Conservation (phyloP, 2,888 invertebrate genomes). For the Drosophila anomelani region DNA sequence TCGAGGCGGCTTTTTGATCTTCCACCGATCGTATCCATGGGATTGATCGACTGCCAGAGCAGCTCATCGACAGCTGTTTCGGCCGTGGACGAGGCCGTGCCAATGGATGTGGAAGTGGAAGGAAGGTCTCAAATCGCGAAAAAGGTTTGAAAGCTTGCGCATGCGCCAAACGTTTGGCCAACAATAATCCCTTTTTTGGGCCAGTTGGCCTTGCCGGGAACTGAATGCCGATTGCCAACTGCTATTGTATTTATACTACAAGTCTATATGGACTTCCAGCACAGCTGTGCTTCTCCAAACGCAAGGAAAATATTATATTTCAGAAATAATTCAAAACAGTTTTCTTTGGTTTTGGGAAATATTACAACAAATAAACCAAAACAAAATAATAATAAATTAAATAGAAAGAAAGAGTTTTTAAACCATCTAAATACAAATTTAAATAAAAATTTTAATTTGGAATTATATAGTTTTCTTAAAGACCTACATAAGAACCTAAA, state of each 20-base stretch:
- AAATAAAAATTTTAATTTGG: too few relatives aligned
- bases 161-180: slow-evolving; percentile 71
- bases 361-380: too few relatives aligned
- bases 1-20: slow-evolving; percentile 72
- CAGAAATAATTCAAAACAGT: not conserved
- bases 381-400: too few relatives aligned
- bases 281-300: slow-evolving; percentile 2
- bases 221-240: slow-evolving; percentile 44
- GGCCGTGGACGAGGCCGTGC: slow-evolving; percentile 26
- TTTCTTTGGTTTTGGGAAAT: not conserved
- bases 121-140: slow-evolving; percentile 75
- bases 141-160: slow-evolving; percentile 77
- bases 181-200: slow-evolving; percentile 27
- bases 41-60: slow-evolving; percentile 50
- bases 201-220: slow-evolving; percentile 37
- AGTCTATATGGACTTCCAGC: not conserved
- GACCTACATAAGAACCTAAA: too few relatives aligned
- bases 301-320: not conserved
- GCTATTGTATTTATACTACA: slow-evolving; percentile 10
- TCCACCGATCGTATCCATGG: slow-evolving; percentile 56
- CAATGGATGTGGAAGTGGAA: slow-evolving; percentile 23
- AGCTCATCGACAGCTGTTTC: slow-evolving; percentile 47
- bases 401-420: not conserved
- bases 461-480: too few relatives aligned
- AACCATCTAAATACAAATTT: not conserved